These are phyloP conservation scores for Laspeyria flexula DNA, from an alignment of 2,888 invertebrate genomes.

Conservation along the genomic window DNA sequence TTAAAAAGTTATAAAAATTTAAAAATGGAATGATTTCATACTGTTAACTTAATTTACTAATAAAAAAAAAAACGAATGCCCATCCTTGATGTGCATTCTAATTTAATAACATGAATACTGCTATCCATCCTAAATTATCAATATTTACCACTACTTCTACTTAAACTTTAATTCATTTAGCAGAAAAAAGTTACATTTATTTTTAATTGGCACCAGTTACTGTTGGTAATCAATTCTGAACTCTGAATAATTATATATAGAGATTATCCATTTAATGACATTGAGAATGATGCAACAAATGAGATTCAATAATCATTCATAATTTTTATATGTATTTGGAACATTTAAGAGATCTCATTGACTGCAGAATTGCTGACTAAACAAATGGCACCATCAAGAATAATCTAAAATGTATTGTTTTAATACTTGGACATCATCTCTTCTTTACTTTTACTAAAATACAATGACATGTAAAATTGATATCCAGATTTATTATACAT, in stretches of 20 bases:
- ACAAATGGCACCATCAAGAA: too few species aligned
- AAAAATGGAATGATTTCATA: neutral
- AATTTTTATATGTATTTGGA: too few species aligned
- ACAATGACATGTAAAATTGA: too few species aligned
- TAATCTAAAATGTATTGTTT: too few species aligned
- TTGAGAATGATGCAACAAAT: too few species aligned
- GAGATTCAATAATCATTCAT: too few species aligned
- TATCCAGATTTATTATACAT: too few species aligned
- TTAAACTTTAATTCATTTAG: slow-evolving; percentile 18
- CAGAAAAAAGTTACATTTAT: slow-evolving; percentile 33
- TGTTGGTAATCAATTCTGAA: slow-evolving; percentile 59
- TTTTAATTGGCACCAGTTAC: slow-evolving; percentile 72
- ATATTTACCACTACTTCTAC: slow-evolving; percentile 12
- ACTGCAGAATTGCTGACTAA: too few species aligned
- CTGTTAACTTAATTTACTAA: neutral
- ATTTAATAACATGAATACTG: slow-evolving; percentile 14
- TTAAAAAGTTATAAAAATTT: neutral
- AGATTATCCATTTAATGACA: neutral
- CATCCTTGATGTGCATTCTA: neutral
- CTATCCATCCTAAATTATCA: slow-evolving; percentile 15
- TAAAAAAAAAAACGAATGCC: neutral
- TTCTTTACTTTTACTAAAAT: too few species aligned
- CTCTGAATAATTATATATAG: slow-evolving; percentile 9
- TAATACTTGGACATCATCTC: too few species aligned
- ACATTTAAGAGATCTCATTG: too few species aligned